Percentiles rank a stretch among this genome's conserved stretches.
Conservation (phyloP, 2,797 vertebrate genomes). For the Pempheris klunzingeri region DNA sequence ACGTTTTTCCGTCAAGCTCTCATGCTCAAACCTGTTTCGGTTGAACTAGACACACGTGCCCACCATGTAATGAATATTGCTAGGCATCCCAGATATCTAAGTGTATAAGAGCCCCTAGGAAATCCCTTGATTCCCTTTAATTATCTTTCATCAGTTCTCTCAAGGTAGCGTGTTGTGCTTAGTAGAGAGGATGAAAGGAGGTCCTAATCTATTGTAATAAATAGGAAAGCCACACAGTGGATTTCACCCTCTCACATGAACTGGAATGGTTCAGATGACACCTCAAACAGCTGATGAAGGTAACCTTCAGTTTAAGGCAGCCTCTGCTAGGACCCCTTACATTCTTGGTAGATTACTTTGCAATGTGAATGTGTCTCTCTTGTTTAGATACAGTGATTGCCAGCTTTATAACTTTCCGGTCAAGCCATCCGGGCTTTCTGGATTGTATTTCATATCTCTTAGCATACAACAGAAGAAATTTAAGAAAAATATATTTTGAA, state of each 20-base stretch:
- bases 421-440: too few species aligned
- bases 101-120: constrained; percentile 42
- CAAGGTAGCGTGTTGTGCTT: constrained; percentile 11
- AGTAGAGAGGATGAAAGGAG: constrained; percentile 54
- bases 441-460: not conserved
- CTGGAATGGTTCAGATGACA: constrained; percentile 9
- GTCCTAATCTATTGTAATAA: constrained; percentile 55
- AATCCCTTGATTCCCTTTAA: constrained; percentile 63
- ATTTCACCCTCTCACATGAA: constrained; percentile 52
- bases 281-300: constrained; percentile 32
- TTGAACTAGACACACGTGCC: constrained; percentile 25
- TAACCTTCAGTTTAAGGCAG: constrained; percentile 8
- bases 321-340: not conserved
- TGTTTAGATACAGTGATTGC: not conserved
- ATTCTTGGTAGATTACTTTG: not conserved
- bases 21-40: constrained; percentile 12
- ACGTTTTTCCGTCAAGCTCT: not conserved
- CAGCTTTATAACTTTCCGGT: not conserved
- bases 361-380: not conserved
- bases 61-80: constrained; percentile 45
- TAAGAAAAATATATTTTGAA: not conserved
- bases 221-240: constrained; percentile 35
- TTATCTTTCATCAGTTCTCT: constrained; percentile 55
- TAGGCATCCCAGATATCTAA: constrained; percentile 34
- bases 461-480: not conserved